Evolutionary conservation across 2,888 invertebrate genomes (phyloP).

Genomic region (Falcaria lacertinaria): DNA sequence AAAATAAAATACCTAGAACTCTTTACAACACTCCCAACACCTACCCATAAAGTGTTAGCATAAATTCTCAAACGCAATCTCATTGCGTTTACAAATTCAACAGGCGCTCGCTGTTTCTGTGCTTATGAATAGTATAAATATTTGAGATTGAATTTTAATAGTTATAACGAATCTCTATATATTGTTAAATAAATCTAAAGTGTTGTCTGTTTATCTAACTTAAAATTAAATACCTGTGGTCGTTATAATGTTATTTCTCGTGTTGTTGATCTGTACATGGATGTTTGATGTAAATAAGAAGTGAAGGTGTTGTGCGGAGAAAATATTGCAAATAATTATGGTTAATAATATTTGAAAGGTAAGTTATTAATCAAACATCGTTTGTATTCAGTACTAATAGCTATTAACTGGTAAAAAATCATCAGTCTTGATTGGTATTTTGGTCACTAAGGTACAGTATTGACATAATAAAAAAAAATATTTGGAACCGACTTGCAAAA

Average conservation of each 20-base stretch:
- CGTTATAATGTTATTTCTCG: constrained; percentile 33
- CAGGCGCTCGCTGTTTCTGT: constrained; percentile 54
- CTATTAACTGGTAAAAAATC: too few species aligned
- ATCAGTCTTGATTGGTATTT: background rate
- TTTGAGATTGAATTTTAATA: constrained; percentile 43
- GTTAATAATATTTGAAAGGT: constrained; percentile 29
- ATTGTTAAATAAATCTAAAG: constrained; percentile 40
- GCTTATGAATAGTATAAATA: constrained; percentile 25
- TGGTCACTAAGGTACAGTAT: background rate
- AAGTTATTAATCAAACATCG: constrained; percentile 17
- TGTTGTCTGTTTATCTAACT: constrained; percentile 42
- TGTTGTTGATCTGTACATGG: constrained; percentile 14
- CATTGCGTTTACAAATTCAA: constrained; percentile 56
- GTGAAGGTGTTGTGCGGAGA: background rate
- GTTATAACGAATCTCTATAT: constrained; percentile 51
- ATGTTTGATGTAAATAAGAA: constrained; percentile 6
- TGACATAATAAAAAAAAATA: too few species aligned
- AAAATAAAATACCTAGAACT: constrained; percentile 17
- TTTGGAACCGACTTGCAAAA: too few species aligned
- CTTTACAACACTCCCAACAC: constrained; percentile 20
- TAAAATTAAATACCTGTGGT: constrained; percentile 24
- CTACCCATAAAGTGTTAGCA: constrained; percentile 30
- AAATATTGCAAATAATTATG: constrained; percentile 11
- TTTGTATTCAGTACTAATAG: too few species aligned
- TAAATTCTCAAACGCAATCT: constrained; percentile 15